phyloP scores from a whole-genome alignment of 2,797 vertebrate species.

The Ataeniobius toweri region DNA sequence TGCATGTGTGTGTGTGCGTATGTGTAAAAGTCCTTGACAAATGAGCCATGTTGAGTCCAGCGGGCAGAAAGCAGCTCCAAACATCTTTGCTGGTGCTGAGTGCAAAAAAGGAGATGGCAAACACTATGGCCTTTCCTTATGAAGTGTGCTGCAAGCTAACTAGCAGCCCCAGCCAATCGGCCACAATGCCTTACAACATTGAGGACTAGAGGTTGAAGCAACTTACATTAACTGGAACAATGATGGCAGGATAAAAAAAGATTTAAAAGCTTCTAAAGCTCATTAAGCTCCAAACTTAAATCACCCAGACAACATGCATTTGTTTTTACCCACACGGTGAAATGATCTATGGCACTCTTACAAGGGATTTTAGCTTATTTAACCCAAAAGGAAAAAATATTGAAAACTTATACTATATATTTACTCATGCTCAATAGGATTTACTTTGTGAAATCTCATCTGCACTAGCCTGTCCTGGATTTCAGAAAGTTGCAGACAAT shows the following conservation, averaged over 20 bases:
- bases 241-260: not conserved
- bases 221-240: constrained; percentile 9
- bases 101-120: constrained; percentile 51
- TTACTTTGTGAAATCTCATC: too few relatives aligned
- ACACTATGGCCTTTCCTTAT: constrained; percentile 14
- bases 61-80: constrained; percentile 65
- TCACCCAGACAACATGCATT: not conserved
- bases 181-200: constrained; percentile 10
- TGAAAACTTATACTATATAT: not conserved
- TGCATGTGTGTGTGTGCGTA: constrained; percentile 14
- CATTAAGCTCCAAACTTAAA: not conserved
- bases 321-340: not conserved
- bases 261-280: constrained; percentile 21
- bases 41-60: constrained; percentile 59
- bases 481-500: too few relatives aligned
- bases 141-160: constrained; percentile 30
- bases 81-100: constrained; percentile 64
- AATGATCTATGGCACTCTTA: not conserved
- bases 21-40: constrained; percentile 52
- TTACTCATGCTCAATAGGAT: too few relatives aligned
- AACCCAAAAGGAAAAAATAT: not conserved
- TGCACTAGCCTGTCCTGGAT: too few relatives aligned
- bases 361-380: not conserved
- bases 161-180: not conserved
- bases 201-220: constrained; percentile 6